Base-by-base conservation (phyloP, 2,113 vertebrate species). In the Accipiter cooperii region DNA sequence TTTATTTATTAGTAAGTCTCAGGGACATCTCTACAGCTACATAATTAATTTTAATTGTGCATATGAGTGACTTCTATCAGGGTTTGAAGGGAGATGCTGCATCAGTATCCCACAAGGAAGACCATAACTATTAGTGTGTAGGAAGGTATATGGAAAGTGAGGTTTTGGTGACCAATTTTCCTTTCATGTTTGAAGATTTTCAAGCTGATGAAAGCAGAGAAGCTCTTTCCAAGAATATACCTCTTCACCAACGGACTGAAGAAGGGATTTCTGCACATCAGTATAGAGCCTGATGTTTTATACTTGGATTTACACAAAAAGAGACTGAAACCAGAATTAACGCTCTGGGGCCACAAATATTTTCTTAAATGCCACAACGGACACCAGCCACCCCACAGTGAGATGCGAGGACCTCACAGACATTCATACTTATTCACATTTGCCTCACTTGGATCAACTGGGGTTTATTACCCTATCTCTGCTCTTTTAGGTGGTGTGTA, bases 31-130 rank as follows among this genome's bases (percentile, higher is more conserved):
- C 89, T 84, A 68, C 73, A 94, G 91, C 65, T 97, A 19, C 25
- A 15, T 79, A 79, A 94, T 94, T 92, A 74, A 84, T 96, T 97
- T 96, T 92, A 95, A 94, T 95, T 96, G 63, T 92, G 76, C 74
- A 18, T 80, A 24, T 64, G 64, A 97, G 38, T 52, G 68, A 95
- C 60, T 95, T 14, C 51, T 87, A 40, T 86, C 78, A 68, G 47
- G 25, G 58, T 33, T 94, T 94, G 85, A 89, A 60, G 24, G 65
- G 52, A 95, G 74, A 61, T n/a, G 52, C 10, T 80, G 44, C 68
- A 46, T 84, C n/a, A 57, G 28, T 34, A 29, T 78, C 84, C 86
- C 58, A 64, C 1, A 33, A 93, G 84, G 33, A 90, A 92, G 40
- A 20, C 51, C 3, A 8, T 42, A 84, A 81, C 80, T 84, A 44